phyloP scores from a whole-genome alignment of 2,888 invertebrate species.

The Alloscopus bannaensis region DNA sequence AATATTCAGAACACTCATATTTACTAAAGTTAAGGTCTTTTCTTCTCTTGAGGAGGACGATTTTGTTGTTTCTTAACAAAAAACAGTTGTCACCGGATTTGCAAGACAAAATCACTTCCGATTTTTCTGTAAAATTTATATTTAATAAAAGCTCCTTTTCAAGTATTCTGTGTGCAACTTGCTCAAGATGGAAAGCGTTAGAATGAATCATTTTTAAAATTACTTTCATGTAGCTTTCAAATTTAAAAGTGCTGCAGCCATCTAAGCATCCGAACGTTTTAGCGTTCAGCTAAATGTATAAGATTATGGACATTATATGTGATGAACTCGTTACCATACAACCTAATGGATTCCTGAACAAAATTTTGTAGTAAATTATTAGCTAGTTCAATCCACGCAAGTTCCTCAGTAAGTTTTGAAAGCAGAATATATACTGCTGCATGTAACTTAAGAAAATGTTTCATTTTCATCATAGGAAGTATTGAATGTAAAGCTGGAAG shows the following conservation, averaged over 20 bases:
- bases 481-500: neutral
- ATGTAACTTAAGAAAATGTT: constrained; percentile 34
- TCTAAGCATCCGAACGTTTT: constrained; percentile 30
- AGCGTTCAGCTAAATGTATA: constrained; percentile 41
- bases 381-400: constrained; percentile 20
- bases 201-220: constrained; percentile 27
- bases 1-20: constrained; percentile 6
- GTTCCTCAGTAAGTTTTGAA: neutral
- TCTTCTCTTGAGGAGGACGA: neutral
- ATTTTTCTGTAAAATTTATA: neutral
- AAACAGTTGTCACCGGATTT: constrained; percentile 31
- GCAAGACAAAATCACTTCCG: neutral
- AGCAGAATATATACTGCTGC: constrained; percentile 14
- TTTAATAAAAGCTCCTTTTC: constrained; percentile 26
- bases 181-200: constrained; percentile 29
- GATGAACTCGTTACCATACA: constrained; percentile 32
- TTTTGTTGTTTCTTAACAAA: constrained; percentile 1
- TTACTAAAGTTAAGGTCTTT: neutral
- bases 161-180: constrained; percentile 30
- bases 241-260: constrained; percentile 43
- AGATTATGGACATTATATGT: constrained; percentile 52
- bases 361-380: neutral
- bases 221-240: constrained; percentile 50
- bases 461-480: neutral
- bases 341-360: neutral